Base-by-base conservation (phyloP, 2,797 vertebrate genomes). In the Acridotheres tristis region DNA sequence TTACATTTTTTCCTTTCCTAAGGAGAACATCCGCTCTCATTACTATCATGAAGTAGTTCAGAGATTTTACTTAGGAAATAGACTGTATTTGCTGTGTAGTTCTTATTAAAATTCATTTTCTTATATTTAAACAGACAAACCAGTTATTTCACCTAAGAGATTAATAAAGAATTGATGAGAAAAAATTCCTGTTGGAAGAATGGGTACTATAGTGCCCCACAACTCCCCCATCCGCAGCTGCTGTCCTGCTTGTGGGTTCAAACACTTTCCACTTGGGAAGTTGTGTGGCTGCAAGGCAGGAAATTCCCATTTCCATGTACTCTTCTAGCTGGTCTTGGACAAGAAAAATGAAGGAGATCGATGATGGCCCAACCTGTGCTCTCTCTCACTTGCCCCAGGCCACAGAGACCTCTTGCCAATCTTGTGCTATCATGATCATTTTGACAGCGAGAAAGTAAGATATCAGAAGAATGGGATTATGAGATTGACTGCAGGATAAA, bases 401-500 rank as follows among this genome's bases (percentile, higher is more conserved):
- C 48, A 47, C 36, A 19, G 15, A 38, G 18, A 32, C 42, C 27
- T 23, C 22, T 7, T 74, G 71, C 38, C 42, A 22, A 66, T 55
- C 48, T 80, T 38, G 61, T 69, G 73, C 59, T 80, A 62, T 86
- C 67, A 16, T 18, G 29, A 69, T 82, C 65, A 71, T 91, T 96
- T 90, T 7, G 36, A 93, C 77, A 93, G 66, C 0, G 0, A 91
- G 67, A 88, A 85, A 89, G 51, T 68, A 57, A 93, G 68, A 76
- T 90, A 91, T 85, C 62, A 93, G 1, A 27, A 95, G 90, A 96
- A 82, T 77, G 48, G 76, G 91, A 95, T 96, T 96, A 96, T 86
- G 90, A 95, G 81, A 85, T 76, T 96, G 90, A 71, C 68, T 84
- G 71, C 57, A 63, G 93, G 96, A 95, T 96, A 94, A 95, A 93